These are phyloP conservation scores for Oikopleura dioica DNA, from an alignment of 23 tunicate genomes.

Conservation along the genomic window DNA sequence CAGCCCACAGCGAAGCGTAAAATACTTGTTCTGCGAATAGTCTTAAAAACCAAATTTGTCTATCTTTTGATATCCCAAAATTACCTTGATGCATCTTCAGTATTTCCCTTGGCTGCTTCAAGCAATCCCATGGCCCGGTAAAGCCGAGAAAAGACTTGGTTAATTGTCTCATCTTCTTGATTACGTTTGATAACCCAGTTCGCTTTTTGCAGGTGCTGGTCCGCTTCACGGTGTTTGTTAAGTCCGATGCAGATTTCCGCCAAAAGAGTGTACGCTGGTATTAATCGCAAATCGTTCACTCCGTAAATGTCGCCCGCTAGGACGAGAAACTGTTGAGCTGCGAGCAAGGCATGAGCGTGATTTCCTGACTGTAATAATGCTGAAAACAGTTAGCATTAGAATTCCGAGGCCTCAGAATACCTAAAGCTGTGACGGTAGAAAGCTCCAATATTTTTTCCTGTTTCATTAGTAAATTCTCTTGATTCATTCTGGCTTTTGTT, in stretches of 20 bases:
- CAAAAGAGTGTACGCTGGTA: neutral
- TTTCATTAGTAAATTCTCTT: neutral
- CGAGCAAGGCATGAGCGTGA: neutral
- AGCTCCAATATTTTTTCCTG: neutral
- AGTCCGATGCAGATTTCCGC: slow-evolving; percentile 13
- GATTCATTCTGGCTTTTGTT: neutral
- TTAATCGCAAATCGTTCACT: neutral
- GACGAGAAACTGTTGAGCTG: slow-evolving; percentile 2
- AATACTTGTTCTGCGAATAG: slow-evolving; percentile 3
- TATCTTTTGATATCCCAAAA: no score
- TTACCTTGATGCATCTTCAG: neutral
- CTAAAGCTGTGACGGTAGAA: neutral
- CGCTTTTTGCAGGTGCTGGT: neutral
- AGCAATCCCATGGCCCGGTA: neutral
- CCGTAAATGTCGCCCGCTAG: neutral
- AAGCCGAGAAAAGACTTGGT: neutral
- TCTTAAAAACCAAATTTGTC: no score
- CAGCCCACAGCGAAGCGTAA: neutral
- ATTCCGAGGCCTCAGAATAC: neutral
- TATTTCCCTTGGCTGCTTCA: slow-evolving; percentile 13
- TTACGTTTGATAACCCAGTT: slow-evolving; percentile 1
- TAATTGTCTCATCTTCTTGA: neutral
- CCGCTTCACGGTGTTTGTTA: neutral
- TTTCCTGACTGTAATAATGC: neutral
- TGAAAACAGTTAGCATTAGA: neutral